These are phyloP conservation scores for Steatocranus sp. DNA, from an alignment of 2,797 vertebrate species.

Conservation along the genomic window DNA sequence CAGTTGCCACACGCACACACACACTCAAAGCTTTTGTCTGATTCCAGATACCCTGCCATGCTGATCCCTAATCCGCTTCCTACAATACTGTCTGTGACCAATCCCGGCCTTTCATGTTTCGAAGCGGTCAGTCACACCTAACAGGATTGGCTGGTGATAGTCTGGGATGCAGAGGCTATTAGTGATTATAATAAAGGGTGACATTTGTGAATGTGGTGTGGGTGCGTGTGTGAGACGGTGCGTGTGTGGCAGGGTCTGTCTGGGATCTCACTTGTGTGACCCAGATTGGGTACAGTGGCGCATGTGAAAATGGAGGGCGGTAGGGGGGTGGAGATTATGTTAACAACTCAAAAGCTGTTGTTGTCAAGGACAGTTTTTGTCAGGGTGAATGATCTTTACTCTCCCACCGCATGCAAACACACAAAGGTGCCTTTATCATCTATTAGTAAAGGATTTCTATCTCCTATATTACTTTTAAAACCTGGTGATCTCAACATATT, in stretches of 20 bases:
- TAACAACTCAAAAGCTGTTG: conserved; percentile 31
- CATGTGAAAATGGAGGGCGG: conserved; percentile 32
- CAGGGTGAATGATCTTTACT: background rate
- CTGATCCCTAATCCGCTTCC: conserved; percentile 69
- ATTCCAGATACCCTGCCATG: conserved; percentile 46
- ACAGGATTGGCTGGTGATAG: conserved; percentile 66
- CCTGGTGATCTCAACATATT: background rate
- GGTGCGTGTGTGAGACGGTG: background rate
- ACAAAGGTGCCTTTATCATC: background rate
- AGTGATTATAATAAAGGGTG: conserved; percentile 53
- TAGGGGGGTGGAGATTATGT: conserved; percentile 35
- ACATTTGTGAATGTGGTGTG: conserved; percentile 20
- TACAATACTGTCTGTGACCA: conserved; percentile 67
- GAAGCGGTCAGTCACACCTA: conserved; percentile 64
- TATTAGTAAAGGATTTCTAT: background rate
- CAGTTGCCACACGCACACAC: conserved; percentile 4
- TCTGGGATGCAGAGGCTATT: conserved; percentile 46
- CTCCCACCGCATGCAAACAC: background rate
- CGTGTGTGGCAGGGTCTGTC: conserved; percentile 28
- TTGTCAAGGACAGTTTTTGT: conserved; percentile 23
- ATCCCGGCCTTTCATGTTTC: conserved; percentile 65
- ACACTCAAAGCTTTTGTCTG: conserved; percentile 38
- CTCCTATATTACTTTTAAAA: background rate
- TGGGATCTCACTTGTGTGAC: conserved; percentile 41
- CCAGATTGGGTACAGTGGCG: conserved; percentile 40